Evolutionary conservation across 2,113 vertebrate genomes (phyloP), one percentile per base, ranked within the genome.

Genomic region (Pheucticus melanocephalus): DNA sequence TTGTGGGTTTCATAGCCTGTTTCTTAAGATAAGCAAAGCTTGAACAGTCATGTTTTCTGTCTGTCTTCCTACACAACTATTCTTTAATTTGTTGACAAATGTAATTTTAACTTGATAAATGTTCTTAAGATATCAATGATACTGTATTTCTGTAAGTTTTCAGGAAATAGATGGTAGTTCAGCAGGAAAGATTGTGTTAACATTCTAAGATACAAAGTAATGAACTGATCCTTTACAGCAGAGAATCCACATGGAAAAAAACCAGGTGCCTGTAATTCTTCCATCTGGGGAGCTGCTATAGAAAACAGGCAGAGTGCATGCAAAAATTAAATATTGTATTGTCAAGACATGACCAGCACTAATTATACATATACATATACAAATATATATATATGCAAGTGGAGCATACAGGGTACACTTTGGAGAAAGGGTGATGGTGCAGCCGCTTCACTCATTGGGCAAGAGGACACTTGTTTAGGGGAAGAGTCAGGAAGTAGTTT

Each of bases 1-100:
- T 88, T 75, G n/a, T 75, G 51, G 42, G 10, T 10, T 95, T 94
- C 4, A 5, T 86, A 82, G 64, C 51, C 92, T 96, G 22, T 81
- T 94, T 94, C 82, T 93, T 78, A 66, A 95, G 91, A 95, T 83
- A 97, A 96, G 92, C 33, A 86, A 70, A 83, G 39, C 22, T 68
- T 75, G 71, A 78, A 54, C 6, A 59, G 39, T 69, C 47, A 28
- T 56, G 60, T 73, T 2, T 1, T 92, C 63, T 88, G 28, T 77
- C 76, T 61, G 50, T 42, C 79, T 93, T 86, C 68, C 88, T 73
- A 70, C 75, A 35, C 25, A 53, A 45, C 80, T 76, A 56, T 61
- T 76, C 68, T 77, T 59, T 28, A 77, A 35, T 88, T 66, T 83
- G 68, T 78, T 83, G 68, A 39, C 30, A 88, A 92, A 73, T 78